Evolutionary conservation across 2,797 vertebrate species (phyloP).

Genomic region (Crax fasciolata): DNA sequence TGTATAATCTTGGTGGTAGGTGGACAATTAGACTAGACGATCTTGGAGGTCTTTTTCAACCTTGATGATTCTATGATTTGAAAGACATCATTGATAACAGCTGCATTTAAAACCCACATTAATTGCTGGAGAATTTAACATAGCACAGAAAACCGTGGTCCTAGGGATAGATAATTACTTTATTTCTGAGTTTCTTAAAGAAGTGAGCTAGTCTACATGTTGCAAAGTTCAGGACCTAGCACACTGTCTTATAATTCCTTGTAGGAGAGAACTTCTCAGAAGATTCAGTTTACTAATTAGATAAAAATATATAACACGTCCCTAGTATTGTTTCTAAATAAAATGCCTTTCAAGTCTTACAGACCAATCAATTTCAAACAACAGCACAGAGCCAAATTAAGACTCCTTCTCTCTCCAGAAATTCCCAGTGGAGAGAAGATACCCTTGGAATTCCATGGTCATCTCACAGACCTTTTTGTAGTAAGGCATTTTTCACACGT

Average conservation of each 20-base stretch:
- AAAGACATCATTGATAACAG: background rate
- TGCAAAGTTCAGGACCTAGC: conserved; percentile 40
- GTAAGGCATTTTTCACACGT: conserved; percentile 64
- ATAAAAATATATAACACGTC: conserved; percentile 24
- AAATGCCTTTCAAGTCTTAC: conserved; percentile 55
- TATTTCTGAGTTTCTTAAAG: conserved; percentile 37
- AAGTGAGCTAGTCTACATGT: background rate
- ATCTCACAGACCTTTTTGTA: conserved; percentile 72
- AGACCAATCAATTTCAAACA: conserved; percentile 55
- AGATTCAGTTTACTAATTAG: conserved; percentile 6
- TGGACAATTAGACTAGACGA: too few species aligned
- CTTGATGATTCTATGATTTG: background rate
- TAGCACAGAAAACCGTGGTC: background rate
- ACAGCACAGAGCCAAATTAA: conserved; percentile 51
- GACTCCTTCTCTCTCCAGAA: conserved; percentile 38
- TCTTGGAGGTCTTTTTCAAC: too few species aligned
- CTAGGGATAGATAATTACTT: conserved; percentile 39
- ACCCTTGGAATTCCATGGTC: conserved; percentile 54
- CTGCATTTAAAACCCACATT: background rate
- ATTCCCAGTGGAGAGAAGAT: conserved; percentile 27
- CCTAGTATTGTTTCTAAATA: conserved; percentile 52
- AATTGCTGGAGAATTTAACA: background rate
- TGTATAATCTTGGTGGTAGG: too few species aligned
- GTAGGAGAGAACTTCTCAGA: background rate
- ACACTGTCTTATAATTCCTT: conserved; percentile 24